Evolutionary conservation across 2,113 vertebrate genomes (phyloP), one percentile per base, ranked within the genome.

Genomic region (Bos indicus): DNA sequence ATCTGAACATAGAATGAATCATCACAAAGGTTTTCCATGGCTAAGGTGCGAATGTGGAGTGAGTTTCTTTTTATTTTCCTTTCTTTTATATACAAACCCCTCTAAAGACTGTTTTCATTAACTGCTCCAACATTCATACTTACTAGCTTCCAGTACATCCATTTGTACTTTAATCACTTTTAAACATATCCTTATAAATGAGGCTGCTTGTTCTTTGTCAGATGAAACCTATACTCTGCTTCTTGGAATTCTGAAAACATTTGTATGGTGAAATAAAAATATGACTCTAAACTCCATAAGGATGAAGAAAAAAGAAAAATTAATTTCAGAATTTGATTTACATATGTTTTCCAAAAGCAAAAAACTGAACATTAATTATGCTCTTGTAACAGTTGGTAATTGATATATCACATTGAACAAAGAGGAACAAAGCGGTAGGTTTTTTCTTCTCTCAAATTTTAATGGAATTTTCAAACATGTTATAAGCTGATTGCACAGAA

Each of bases 211-310:
- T 46, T n/a, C 0, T 60, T 91, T 78, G 46, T 59, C 56, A 82
- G n/a, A 90, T 30, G 16, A 93, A 46, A 90, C 54, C 40, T 62
- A 28, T 93, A 43, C 33, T 36, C 17, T 82, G 33, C 43, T 91
- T 97, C 36, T 80, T 94, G 86, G n/a, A 95, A 91, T 95, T 96
- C 36, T 90, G 43, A 81, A 95, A 93, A 88, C 10, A 40, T 94
- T 56, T 85, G 36, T 77, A 59, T 77, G 54, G n/a, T 28, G 17
- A 94, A 93, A 87, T 80, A 62, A 67, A 96, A 71, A 91, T 46
- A 54, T 30, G 33, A 54, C n/a, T 48, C 48, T 59, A n/a, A 88
- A 57, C 36, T 93, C 86, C 30, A 88, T 86, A 54, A 71, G 48
- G 26, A 54, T 17, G 40, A 11, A 77, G 13, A 93, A 64, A 90